Conservation (phyloP, 2,888 invertebrate genomes). For the Palloptera scutellata region DNA sequence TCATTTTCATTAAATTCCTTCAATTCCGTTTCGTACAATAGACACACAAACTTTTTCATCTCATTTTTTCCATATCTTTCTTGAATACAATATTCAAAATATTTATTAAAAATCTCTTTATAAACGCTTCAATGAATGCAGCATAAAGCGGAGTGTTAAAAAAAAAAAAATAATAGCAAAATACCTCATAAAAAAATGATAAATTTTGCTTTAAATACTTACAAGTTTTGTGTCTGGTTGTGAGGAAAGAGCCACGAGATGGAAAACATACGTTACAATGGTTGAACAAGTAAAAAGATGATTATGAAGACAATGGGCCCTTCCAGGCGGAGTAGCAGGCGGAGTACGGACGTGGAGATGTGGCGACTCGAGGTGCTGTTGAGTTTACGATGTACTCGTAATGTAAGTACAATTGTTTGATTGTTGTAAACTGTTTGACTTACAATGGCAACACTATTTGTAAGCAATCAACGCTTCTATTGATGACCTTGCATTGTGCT, state of each 20-base stretch:
- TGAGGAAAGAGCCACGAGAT: not conserved
- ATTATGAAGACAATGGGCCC: too few relatives aligned
- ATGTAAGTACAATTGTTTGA: too few relatives aligned
- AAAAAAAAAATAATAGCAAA: not conserved
- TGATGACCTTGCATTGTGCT: slow-evolving; percentile 35
- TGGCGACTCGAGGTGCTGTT: not conserved
- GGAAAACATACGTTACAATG: not conserved
- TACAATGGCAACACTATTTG: slow-evolving; percentile 17
- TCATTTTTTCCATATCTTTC: too few relatives aligned
- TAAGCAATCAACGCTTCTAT: slow-evolving; percentile 36
- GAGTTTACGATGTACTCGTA: not conserved
- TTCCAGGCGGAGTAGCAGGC: not conserved
- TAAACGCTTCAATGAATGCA: slow-evolving; percentile 33
- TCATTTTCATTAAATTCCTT: slow-evolving; percentile 11
- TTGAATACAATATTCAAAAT: slow-evolving; percentile 24
- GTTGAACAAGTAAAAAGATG: too few relatives aligned
- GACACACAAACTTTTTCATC: not conserved
- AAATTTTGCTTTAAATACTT: slow-evolving; percentile 27
- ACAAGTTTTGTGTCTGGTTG: not conserved
- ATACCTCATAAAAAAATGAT: slow-evolving; percentile 23
- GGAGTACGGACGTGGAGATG: not conserved
- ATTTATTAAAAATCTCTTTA: slow-evolving; percentile 35
- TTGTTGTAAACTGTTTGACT: too few relatives aligned
- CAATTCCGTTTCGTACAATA: slow-evolving; percentile 26
- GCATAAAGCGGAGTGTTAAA: slow-evolving; percentile 14